These are phyloP conservation scores for Idris sp. DNA, from an alignment of 1,140 invertebrate species.

Conservation along the genomic window DNA sequence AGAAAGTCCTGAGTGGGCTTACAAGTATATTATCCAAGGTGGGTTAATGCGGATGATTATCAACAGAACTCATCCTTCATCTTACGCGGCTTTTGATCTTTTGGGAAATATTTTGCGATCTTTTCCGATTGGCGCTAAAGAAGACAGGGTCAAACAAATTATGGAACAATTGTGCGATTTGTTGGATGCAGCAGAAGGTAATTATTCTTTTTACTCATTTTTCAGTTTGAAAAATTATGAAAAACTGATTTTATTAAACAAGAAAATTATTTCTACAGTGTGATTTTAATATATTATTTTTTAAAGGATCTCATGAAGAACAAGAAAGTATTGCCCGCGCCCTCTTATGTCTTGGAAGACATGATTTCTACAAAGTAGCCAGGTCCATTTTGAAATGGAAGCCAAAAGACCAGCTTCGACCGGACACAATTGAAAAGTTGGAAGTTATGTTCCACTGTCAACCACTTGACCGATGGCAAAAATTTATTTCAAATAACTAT, in stretches of 20 bases:
- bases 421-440: slow-evolving; percentile 58
- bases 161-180: slow-evolving; percentile 68
- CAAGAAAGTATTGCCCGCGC: slow-evolving; percentile 70
- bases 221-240: no score
- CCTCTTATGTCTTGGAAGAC: slow-evolving; percentile 66
- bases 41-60: slow-evolving; percentile 69
- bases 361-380: slow-evolving; percentile 61
- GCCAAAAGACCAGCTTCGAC: slow-evolving; percentile 52
- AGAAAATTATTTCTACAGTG: neutral
- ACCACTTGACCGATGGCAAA: neutral
- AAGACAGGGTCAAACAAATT: slow-evolving; percentile 59
- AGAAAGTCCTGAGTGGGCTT: slow-evolving; percentile 64
- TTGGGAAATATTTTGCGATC: slow-evolving; percentile 68
- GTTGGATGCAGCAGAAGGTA: slow-evolving; percentile 66
- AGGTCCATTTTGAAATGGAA: slow-evolving; percentile 66
- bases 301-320: slow-evolving; percentile 64
- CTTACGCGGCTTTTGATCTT: slow-evolving; percentile 65
- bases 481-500: slow-evolving; percentile 28
- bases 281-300: slow-evolving; percentile 5
- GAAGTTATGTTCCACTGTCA: slow-evolving; percentile 56
- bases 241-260: no score
- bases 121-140: slow-evolving; percentile 59
- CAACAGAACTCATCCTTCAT: slow-evolving; percentile 55
- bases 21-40: slow-evolving; percentile 67
- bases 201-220: slow-evolving; percentile 2